Evolutionary conservation across 2,888 invertebrate species (phyloP), one percentile per base, ranked within the genome.

Genomic region (Eilema griseolum): DNA sequence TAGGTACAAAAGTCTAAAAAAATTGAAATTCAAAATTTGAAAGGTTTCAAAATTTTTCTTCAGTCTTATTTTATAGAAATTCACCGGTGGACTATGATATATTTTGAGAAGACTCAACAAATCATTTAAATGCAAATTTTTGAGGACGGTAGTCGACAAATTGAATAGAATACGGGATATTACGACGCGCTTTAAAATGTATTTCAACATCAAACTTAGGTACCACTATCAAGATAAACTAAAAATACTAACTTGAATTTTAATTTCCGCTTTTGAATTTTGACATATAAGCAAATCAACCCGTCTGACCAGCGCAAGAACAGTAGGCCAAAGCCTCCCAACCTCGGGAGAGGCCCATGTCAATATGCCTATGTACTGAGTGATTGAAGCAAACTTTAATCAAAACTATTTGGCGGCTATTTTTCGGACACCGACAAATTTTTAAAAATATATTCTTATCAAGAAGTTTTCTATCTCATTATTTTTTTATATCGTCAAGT

Each of bases 21-120:
- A n/a, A 20, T 86, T 84, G 23, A 5, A 88, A 86, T 88, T 92
- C 93, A 94, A 93, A 93, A 93, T 87, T 92, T 89, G 85, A 89
- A 93, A 93, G 90, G 89, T 86, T 88, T 89, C 83, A 89, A 89
- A 91, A 89, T 33, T 89, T 85, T 86, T 87, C 82, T 83, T 94
- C 94, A 94, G 94, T 94, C 94, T 94, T 94, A 89, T 91, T 83
- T 87, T 83, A 88, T 89, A 90, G 86, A 85, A 87, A 73, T 77
- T 79, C 75, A 84, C 81, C 84, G 84, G 81, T 80, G 78, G 82
- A 78, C 33, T 37, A 37, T 66, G 74, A 75, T 63, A 67, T 66
- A 33, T 74, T 63, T 70, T 71, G 66, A 66, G 67, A 67, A 73
- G 60, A 69, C 68, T 70, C 41, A 56, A 23, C 12, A 71, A 76